Base-by-base conservation (phyloP, 2,113 vertebrate genomes). In the Pseudorhombus dupliciocellatus region DNA sequence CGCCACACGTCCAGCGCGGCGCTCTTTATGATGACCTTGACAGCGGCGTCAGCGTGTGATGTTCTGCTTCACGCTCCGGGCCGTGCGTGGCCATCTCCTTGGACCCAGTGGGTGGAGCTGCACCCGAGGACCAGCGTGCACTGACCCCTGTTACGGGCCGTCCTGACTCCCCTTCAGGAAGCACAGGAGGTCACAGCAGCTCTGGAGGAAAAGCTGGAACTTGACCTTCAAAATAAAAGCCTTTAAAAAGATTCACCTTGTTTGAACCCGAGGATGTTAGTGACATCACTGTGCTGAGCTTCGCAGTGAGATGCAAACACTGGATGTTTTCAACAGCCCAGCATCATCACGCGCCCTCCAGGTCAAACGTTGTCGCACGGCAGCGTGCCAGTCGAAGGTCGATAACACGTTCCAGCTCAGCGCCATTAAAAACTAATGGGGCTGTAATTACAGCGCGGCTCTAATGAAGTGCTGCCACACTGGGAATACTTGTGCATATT, bases 91-190 rank as follows among this genome's bases (percentile, higher is more conserved):
- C 75, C 69, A 73, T 85, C 75, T 87, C 81, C 67, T 52, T 77
- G 69, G 85, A 77, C 71, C 79, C 73, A 66, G 64, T 78, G 77
- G 77, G 85, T 69, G 73, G 63, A 86, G 67, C 81, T 37, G 73
- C 85, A 79, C 54, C 65, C 50, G 54, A 73, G 76, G 56, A 82
- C 40, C 55, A 66, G 67, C 73, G 84, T 61, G 57, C 50, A 4
- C 79, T 90, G 86, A 87, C 88, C 86, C 83, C 85, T 87, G 87
- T 83, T 80, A 85, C 63, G 70, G 67, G 79, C 80, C 90, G 88
- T 64, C 74, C 58, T 75, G 58, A 83, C 66, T 75, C 86, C 83
- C 79, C 84, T 60, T 30, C 61, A 84, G 78, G 76, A 73, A 70
- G 48, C 9, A 1, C 46, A 59, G 55, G 57, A 69, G 12, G 78